Evolutionary conservation across 2,797 vertebrate genomes (phyloP).

Genomic region (Halcyon smyrnensis): DNA sequence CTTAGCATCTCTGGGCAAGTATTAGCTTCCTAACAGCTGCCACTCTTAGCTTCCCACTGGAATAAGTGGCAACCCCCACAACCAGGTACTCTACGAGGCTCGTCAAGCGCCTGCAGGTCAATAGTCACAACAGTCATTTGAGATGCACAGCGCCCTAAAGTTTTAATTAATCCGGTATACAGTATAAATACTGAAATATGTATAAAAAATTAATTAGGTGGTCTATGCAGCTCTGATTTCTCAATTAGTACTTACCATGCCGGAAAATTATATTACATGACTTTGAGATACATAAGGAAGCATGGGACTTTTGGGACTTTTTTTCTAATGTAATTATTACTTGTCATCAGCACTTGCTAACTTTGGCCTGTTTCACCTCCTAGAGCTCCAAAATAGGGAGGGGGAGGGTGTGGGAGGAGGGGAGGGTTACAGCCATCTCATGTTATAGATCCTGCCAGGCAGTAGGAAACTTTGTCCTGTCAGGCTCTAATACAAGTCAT

Average conservation of each 20-base stretch:
- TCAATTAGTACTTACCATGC: constrained; percentile 74
- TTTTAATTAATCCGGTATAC: constrained; percentile 73
- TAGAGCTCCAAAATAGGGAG: background rate
- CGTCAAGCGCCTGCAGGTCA: constrained; percentile 63
- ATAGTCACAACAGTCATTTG: constrained; percentile 70
- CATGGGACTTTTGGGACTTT: constrained; percentile 54
- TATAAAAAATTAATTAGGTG: constrained; percentile 77
- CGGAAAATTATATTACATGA: constrained; percentile 73
- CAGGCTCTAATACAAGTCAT: background rate
- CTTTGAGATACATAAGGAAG: constrained; percentile 70
- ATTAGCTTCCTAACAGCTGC: constrained; percentile 63
- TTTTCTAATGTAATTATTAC: constrained; percentile 62
- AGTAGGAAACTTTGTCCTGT: background rate
- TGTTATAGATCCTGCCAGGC: background rate
- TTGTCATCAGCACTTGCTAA: constrained; percentile 64
- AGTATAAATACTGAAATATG: constrained; percentile 71
- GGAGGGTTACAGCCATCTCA: background rate
- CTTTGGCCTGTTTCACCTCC: constrained; percentile 31
- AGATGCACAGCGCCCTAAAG: constrained; percentile 68
- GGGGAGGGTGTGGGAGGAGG: too few species aligned
- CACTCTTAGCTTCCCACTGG: constrained; percentile 50
- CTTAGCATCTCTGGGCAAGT: background rate
- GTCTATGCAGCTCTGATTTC: constrained; percentile 75
- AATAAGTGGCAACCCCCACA: constrained; percentile 45
- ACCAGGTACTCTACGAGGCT: constrained; percentile 41